Evolutionary conservation across 2,113 vertebrate species (phyloP), one percentile per base, ranked within the genome.

Genomic region (Baryphthengus martii): DNA sequence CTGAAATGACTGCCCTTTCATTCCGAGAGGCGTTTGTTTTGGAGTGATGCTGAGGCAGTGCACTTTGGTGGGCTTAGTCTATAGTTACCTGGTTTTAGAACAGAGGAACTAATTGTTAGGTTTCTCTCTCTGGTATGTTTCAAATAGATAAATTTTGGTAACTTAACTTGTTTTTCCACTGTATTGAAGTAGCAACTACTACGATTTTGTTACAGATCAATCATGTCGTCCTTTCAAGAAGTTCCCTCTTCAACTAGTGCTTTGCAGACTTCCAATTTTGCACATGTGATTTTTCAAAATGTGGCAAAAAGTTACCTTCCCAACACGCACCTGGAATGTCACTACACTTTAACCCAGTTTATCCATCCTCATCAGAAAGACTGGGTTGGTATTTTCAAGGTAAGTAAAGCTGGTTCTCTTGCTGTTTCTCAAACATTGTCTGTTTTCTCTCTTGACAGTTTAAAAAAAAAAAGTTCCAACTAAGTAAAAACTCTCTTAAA

Each of bases 331-430:
- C 97, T 99, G 86, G 99, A 99, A 93, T 99, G 99, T 95, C 99
- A 99, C 96, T 99, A 99, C 56, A 99, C 99, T 71, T 98, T 99
- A 97, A 99, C 99, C 19, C 98, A 99, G 50, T 99, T 99, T 97
- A 99, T 99, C 92, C 98, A 98, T 91, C 99, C 99, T 73, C 98
- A 99, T 97, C 98, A 98, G 76, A 99, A 99, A 95, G 99, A 99
- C 94, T 99, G 99, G 99, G 99, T 99, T 95, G 99, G 99, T 95
- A 99, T 99, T 96, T 99, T 99, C 95, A 99, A 99, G 99, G 99
- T 99, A 97, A 98, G 96, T 74, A 47, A 88, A 59, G 20, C 33
- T 88, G 89, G 14, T 92, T 81, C 71, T 67, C 0, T 71, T 94
- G 81, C 7, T 19, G 1, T 61, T 78, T 86, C 59, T 92, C 44